A percentile compares a stretch with the other conserved stretches of the same genome.
phyloP scores from a whole-genome alignment of 1,140 invertebrate species.

The Acromyrmex echinatior region DNA sequence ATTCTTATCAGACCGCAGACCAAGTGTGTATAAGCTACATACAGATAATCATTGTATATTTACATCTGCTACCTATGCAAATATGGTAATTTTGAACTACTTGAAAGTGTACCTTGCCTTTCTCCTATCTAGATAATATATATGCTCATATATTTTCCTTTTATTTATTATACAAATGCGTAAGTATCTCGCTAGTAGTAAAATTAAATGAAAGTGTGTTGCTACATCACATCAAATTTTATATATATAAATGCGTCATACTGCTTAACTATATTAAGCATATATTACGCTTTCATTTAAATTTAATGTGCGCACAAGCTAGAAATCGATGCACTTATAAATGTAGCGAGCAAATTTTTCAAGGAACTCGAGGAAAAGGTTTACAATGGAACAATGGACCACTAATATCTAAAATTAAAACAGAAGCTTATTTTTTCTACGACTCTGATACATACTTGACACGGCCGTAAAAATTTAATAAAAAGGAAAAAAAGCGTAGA shows the following conservation, averaged over 20 bases:
- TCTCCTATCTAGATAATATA: constrained; percentile 19
- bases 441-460: constrained; percentile 72
- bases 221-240: constrained; percentile 69
- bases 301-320: constrained; percentile 73
- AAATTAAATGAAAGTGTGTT: constrained; percentile 70
- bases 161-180: constrained; percentile 39
- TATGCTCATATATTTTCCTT: constrained; percentile 20
- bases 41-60: constrained; percentile 17
- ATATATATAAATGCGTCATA: constrained; percentile 56
- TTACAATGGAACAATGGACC: constrained; percentile 80
- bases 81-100: constrained; percentile 46
- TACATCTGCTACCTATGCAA: constrained; percentile 4
- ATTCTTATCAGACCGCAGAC: constrained; percentile 7
- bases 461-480: constrained; percentile 69
- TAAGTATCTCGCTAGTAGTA: constrained; percentile 49
- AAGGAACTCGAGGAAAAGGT: constrained; percentile 65
- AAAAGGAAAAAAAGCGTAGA: constrained; percentile 58
- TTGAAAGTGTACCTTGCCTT: constrained; percentile 55
- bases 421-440: constrained; percentile 83
- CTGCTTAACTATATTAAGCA: constrained; percentile 51
- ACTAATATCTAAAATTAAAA: constrained; percentile 78
- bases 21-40: not conserved
- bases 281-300: constrained; percentile 68
- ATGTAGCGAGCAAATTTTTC: constrained; percentile 59
- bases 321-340: constrained; percentile 66